Percentiles rank a stretch among this genome's conserved stretches.
phyloP scores from a whole-genome alignment of 1,140 invertebrate species.

The Drosophila tristis region DNA sequence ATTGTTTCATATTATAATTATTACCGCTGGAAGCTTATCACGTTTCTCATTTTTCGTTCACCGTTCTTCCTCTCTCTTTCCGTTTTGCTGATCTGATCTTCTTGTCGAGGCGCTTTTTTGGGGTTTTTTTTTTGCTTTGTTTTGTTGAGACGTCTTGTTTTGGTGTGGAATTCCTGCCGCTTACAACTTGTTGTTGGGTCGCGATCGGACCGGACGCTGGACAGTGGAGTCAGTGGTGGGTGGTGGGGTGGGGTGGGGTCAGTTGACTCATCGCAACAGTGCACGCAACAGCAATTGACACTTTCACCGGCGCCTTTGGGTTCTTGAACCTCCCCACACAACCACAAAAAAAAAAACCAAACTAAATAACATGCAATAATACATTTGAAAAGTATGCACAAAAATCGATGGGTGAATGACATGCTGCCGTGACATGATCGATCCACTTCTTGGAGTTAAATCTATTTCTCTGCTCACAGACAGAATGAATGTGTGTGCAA shows the following conservation, averaged over 20 bases:
- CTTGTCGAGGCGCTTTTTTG: too few relatives aligned
- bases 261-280: conserved; percentile 54
- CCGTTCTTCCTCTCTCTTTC: background rate
- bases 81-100: too few relatives aligned
- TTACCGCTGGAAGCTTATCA: conserved; percentile 55
- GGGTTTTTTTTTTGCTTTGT: conserved; percentile 6
- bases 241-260: background rate
- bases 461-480: background rate
- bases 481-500: too few relatives aligned
- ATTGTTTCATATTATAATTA: conserved; percentile 28
- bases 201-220: background rate
- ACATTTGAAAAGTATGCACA: conserved; percentile 19
- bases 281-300: conserved; percentile 44
- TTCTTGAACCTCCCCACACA: conserved; percentile 39
- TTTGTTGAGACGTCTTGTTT: conserved; percentile 19
- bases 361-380: conserved; percentile 1
- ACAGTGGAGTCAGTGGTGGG: background rate
- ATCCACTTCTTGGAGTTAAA: too few relatives aligned
- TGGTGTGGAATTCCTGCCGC: conserved; percentile 48
- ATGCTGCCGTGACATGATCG: too few relatives aligned
- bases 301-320: conserved; percentile 49
- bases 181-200: conserved; percentile 3
- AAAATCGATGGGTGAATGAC: background rate
- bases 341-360: conserved; percentile 6
- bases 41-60: conserved; percentile 54